Percentiles rank a stretch among this genome's conserved stretches.
phyloP scores from a whole-genome alignment of 2,797 vertebrate species.

The Chaunax sp. region DNA sequence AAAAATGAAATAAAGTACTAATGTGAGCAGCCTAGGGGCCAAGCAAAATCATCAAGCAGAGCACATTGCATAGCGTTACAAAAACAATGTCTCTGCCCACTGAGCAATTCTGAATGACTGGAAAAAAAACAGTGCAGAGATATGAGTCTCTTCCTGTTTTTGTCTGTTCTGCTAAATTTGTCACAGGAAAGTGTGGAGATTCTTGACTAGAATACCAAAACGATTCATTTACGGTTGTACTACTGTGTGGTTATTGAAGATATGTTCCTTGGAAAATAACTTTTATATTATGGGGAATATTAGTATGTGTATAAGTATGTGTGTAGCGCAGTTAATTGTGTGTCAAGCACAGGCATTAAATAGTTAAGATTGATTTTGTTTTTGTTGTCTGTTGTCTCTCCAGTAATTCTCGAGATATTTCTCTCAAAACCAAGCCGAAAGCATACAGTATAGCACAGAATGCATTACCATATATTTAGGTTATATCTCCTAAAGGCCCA shows the following conservation, averaged over 20 bases:
- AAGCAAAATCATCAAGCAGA: slow-evolving; percentile 12
- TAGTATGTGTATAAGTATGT: not conserved
- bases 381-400: not conserved
- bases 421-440: no score
- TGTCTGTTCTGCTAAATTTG: slow-evolving; percentile 20
- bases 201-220: not conserved
- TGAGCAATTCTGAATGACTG: slow-evolving; percentile 18
- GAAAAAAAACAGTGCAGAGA: not conserved
- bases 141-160: slow-evolving; percentile 19
- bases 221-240: not conserved
- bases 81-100: slow-evolving; percentile 8
- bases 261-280: not conserved
- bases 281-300: no score
- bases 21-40: not conserved
- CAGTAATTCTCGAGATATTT: not conserved
- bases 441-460: no score
- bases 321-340: not conserved
- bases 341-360: not conserved
- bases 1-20: not conserved
- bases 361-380: not conserved
- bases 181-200: slow-evolving; percentile 14
- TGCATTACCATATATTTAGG: no score
- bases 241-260: slow-evolving; percentile 12
- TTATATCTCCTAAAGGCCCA: no score
- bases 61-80: slow-evolving; percentile 9